Evolutionary conservation across 2,888 invertebrate genomes (phyloP), one percentile per base, ranked within the genome.

Genomic region (Zygaena filipendulae): DNA sequence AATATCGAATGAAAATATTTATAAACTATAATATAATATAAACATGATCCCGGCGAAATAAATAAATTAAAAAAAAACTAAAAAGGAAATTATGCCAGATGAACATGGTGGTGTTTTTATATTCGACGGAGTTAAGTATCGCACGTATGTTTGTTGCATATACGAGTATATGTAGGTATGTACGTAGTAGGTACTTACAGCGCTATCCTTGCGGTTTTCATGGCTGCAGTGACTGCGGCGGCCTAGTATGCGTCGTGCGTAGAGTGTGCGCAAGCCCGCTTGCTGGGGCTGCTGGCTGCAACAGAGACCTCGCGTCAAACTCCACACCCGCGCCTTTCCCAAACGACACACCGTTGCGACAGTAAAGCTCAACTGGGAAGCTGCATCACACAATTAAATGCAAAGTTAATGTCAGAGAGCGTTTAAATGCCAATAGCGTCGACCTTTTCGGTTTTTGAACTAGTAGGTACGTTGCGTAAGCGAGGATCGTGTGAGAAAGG

Each of bases 361-460:
- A 75, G 66, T 68, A 58, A 66, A 66, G 64, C 66, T 72, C 66
- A 64, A 74, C 66, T 59, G 72, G 75, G 75, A 75, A 74, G 75
- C 74, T 69, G 70, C 71, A 71, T 68, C 70, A 59, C 66, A 69
- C 62, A 63, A 68, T 67, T 66, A 68, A 69, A 72, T 74, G 75
- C 75, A 75, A 70, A 70, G 61, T 60, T 75, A 79, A 79, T 77
- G 77, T 72, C 77, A 79, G 66, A 74, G 74, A 72, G 70, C 71
- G 70, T 57, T 69, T 70, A 77, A 77, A 79, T 79, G 77, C 72
- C 77, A 77, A 72, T 72, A 72, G 60, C 58, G 69, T 55, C 68
- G 77, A 79, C 77, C 77, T 79, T 79, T 75, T 56, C 52, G 67
- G n/a, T n/a, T 67, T 64, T 59, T 58, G 54, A 67, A 61, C 60